Conservation (phyloP, 2,797 vertebrate genomes). For the Sebastes reedi region DNA sequence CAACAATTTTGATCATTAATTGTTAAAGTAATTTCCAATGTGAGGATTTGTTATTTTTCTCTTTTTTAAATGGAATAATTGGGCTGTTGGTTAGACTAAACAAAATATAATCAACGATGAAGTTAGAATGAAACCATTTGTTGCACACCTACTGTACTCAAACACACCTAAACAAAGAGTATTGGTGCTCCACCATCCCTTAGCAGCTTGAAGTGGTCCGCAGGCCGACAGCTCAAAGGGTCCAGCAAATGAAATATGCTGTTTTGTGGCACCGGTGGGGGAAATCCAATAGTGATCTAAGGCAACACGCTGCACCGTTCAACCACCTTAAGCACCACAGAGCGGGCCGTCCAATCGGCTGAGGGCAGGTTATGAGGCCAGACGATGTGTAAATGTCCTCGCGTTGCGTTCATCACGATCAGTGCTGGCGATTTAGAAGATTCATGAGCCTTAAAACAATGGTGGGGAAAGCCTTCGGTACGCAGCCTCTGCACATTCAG, state of each 20-base stretch:
- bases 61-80: background rate
- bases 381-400: constrained; percentile 69
- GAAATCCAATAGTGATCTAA: constrained; percentile 54
- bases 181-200: background rate
- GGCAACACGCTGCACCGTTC: constrained; percentile 20
- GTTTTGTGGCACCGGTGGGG: constrained; percentile 46
- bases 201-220: constrained; percentile 4
- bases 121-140: background rate
- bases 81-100: background rate
- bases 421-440: constrained; percentile 59
- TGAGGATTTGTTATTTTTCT: background rate
- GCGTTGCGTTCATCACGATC: constrained; percentile 33
- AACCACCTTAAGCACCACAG: constrained; percentile 34
- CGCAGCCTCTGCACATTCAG: constrained; percentile 30
- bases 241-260: constrained; percentile 49
- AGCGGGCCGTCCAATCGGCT: constrained; percentile 24
- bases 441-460: constrained; percentile 77
- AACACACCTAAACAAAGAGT: background rate
- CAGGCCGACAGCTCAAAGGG: constrained; percentile 11
- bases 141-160: background rate
- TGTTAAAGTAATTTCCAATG: background rate
- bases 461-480: constrained; percentile 36
- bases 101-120: background rate
- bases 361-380: constrained; percentile 65
- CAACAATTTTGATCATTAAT: background rate